Conservation (phyloP, 2,888 invertebrate genomes). For the Cataglyphis cursor region DNA sequence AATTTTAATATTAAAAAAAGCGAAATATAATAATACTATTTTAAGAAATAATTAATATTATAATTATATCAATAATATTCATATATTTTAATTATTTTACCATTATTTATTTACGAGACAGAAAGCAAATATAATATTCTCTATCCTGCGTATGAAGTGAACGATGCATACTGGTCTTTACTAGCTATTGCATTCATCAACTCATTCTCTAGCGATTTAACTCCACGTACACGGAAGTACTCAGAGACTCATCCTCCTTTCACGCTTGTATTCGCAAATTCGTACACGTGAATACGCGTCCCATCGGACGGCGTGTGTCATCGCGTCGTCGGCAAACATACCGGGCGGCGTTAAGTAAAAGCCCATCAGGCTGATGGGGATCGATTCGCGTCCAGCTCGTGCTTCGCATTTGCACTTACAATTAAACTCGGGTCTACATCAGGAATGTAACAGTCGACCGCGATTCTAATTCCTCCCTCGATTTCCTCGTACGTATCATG, state of each 20-base stretch:
- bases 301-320: constrained; percentile 16
- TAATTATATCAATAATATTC: constrained; percentile 8
- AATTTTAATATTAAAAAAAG: background rate
- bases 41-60: background rate
- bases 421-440: constrained; percentile 36
- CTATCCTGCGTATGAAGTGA: background rate
- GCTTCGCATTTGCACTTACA: constrained; percentile 41
- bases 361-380: constrained; percentile 50
- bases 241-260: background rate
- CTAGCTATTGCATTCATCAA: background rate
- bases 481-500: background rate
- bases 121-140: background rate
- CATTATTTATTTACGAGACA: background rate
- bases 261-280: constrained; percentile 16
- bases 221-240: background rate
- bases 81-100: background rate
- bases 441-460: constrained; percentile 27
- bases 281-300: constrained; percentile 25
- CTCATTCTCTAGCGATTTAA: constrained; percentile 15
- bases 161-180: background rate
- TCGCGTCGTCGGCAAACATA: constrained; percentile 14
- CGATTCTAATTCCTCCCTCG: constrained; percentile 9
- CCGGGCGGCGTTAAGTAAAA: constrained; percentile 41
- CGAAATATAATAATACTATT: background rate
- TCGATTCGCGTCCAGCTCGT: constrained; percentile 19